Evolutionary conservation across 2,113 vertebrate species (phyloP).

Genomic region (Meleagris gallopavo): DNA sequence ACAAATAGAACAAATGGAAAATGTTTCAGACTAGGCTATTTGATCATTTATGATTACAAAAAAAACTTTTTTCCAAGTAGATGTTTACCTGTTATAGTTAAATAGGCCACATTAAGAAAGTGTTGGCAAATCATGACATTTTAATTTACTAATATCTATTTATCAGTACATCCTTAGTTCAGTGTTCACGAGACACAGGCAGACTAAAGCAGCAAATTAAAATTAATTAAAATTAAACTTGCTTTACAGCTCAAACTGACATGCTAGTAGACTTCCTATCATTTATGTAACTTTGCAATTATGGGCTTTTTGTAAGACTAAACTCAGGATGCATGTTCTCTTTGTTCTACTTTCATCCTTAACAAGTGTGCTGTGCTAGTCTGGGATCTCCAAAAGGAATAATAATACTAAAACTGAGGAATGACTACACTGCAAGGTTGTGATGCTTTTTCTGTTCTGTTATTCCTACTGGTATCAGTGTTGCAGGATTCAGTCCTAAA

Average conservation of each 20-base stretch:
- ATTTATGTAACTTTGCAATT: not conserved
- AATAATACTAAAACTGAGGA: not conserved
- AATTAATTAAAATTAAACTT: no score
- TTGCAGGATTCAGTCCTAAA: not conserved
- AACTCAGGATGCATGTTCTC: not conserved
- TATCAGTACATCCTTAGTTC: not conserved
- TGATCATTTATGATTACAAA: not conserved
- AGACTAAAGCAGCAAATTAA: not conserved
- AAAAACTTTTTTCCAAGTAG: not conserved
- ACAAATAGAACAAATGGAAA: not conserved
- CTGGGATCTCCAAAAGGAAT: not conserved
- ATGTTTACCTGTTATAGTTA: not conserved
- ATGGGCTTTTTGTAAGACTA: not conserved
- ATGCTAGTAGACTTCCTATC: not conserved
- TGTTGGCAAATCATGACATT: not conserved
- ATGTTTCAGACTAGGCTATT: not conserved
- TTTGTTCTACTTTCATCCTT: not conserved
- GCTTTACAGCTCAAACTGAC: not conserved
- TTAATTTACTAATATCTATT: not conserved
- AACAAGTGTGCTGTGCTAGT: fast-evolving
- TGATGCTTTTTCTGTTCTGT: not conserved
- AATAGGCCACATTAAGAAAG: not conserved
- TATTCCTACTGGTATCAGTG: not conserved
- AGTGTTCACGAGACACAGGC: not conserved
- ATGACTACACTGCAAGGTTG: not conserved